phyloP scores from a whole-genome alignment of 2,888 invertebrate species.

The Eristalinus sepulchralis region DNA sequence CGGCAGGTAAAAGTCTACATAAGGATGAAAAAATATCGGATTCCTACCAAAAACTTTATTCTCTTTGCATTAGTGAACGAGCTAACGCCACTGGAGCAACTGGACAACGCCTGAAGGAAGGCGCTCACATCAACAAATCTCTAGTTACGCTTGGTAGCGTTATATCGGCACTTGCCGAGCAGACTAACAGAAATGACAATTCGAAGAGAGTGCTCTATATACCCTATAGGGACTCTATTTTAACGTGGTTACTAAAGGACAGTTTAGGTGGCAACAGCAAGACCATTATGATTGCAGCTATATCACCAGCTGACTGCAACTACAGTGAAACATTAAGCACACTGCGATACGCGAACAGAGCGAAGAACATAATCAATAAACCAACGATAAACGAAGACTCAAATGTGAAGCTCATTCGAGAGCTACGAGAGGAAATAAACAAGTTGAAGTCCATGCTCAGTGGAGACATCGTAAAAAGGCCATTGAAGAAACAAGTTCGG shows the following conservation, averaged over 20 bases:
- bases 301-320: constrained; percentile 91
- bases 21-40: not conserved
- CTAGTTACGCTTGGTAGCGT: constrained; percentile 93
- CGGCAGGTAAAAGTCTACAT: constrained; percentile 84
- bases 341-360: constrained; percentile 92
- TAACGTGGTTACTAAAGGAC: constrained; percentile 94
- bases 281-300: constrained; percentile 94
- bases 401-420: constrained; percentile 92
- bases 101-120: constrained; percentile 93
- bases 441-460: constrained; percentile 89
- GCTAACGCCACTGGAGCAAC: constrained; percentile 95
- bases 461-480: constrained; percentile 84
- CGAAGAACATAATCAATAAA: constrained; percentile 95
- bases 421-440: constrained; percentile 91
- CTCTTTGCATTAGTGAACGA: constrained; percentile 85
- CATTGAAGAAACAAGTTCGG: not conserved
- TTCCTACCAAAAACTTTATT: not conserved
- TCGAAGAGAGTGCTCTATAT: constrained; percentile 86
- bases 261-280: constrained; percentile 94
- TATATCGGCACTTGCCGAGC: constrained; percentile 91
- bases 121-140: constrained; percentile 95
- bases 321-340: constrained; percentile 94
- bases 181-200: constrained; percentile 80
- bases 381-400: constrained; percentile 95
- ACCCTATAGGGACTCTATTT: constrained; percentile 93